Conservation (phyloP, 2,797 vertebrate genomes). For the Apogon hyalosoma region DNA sequence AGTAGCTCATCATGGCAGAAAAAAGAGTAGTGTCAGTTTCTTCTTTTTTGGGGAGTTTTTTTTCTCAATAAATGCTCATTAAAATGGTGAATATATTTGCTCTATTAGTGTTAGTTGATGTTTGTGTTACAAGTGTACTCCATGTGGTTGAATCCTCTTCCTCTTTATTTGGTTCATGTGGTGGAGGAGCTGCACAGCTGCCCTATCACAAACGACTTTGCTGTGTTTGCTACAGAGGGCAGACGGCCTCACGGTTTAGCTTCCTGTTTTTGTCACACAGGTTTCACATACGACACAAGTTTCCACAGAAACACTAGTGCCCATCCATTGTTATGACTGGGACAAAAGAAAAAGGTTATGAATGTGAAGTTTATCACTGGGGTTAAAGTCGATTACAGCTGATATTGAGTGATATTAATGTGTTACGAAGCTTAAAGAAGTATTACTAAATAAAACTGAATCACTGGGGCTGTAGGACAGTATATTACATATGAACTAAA, state of each 20-base stretch:
- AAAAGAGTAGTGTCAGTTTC: too few species aligned
- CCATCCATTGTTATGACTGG: constrained; percentile 5
- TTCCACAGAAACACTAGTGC: constrained; percentile 35
- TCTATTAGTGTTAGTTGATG: not conserved
- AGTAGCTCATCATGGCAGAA: too few species aligned
- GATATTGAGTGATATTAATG: not conserved
- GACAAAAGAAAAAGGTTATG: constrained; percentile 6
- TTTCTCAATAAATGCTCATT: too few species aligned
- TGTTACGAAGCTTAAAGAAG: too few species aligned
- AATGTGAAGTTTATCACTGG: not conserved
- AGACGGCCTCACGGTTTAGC: constrained; percentile 38
- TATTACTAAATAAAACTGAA: too few species aligned
- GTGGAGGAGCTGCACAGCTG: constrained; percentile 16
- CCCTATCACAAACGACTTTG: constrained; percentile 27
- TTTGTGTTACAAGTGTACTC: constrained; percentile 16
- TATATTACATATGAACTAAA: too few species aligned
- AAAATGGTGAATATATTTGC: too few species aligned
- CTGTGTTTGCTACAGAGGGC: constrained; percentile 38
- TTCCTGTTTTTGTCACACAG: constrained; percentile 73
- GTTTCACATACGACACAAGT: constrained; percentile 11
- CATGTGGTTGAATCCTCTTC: constrained; percentile 57
- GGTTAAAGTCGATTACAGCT: not conserved
- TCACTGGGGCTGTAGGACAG: too few species aligned
- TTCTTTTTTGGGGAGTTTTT: too few species aligned
- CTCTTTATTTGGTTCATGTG: constrained; percentile 58